Evolutionary conservation across 2,113 vertebrate species (phyloP), one percentile per base, ranked within the genome.

Genomic region (Herpailurus yagouaroundi): DNA sequence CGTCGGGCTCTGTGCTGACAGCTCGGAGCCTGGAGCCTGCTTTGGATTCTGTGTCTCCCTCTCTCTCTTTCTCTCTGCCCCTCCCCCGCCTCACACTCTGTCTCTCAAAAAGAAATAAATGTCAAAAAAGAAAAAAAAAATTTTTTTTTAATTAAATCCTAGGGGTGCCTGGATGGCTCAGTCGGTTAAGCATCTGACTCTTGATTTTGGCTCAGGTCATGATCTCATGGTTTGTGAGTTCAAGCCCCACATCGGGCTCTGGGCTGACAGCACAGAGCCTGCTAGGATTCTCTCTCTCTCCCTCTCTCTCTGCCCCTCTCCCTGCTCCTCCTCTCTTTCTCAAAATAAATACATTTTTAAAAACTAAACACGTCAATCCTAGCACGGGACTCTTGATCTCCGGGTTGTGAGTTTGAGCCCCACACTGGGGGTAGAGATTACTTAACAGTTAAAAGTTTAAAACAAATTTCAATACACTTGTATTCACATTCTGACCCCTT

Each of bases 211-310:
- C n/a, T n/a, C n/a, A n/a, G n/a, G n/a, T n/a, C n/a, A n/a, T n/a
- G n/a, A 74, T 41, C 71, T 38, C 71, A 74, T 23, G 71, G 71
- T 36, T 41, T 38, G 11, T 73, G 71, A 6, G 71, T 41, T 74
- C 23, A 3, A 74, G 36, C 13, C 71, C 71, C 0, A 0, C 5
- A 27, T 27, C 5, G 0, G 23, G 36, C 11, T 41, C 71, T 5
- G 1, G 13, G 36, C 36, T 74, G 57, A 18, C 23, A 14, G 11
- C 38, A 0, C 36, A 3, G 36, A 74, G 36, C 11, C 71, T 74
- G 71, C 21, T 41, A 23, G 7, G 21, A 60, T 60, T 57, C 55
- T 57, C 55, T 57, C 55, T 57, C 55, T 57, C 57, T 45, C 45
- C 45, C 7, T n/a, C 66, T 68, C 16, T 9, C 68, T 68, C 66